These are phyloP conservation scores for Sorex araneus DNA, from an alignment of 2,113 vertebrate species.

Conservation along the genomic window DNA sequence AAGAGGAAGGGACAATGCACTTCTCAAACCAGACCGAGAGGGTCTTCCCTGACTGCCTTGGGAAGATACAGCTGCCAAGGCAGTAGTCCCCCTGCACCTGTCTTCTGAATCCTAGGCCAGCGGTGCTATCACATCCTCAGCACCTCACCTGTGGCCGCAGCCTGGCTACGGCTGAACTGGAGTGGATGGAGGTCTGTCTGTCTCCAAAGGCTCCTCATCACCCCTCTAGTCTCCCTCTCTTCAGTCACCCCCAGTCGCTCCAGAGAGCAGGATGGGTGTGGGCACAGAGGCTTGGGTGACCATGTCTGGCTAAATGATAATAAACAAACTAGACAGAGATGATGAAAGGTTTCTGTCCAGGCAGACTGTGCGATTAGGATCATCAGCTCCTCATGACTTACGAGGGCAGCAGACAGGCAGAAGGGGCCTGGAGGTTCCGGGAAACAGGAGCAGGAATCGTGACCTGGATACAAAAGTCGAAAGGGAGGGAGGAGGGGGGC, in stretches of 20 bases:
- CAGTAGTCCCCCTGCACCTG: rapidly evolving
- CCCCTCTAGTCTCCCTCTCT: too few species aligned
- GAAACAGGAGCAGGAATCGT: neutral
- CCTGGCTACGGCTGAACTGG: neutral
- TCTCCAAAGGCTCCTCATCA: neutral
- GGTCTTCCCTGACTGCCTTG: neutral
- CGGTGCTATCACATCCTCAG: neutral
- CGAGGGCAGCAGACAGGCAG: neutral
- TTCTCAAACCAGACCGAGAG: neutral
- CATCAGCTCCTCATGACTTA: neutral
- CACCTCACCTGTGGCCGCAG: neutral
- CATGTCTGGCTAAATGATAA: neutral
- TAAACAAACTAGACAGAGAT: neutral
- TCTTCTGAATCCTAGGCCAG: neutral
- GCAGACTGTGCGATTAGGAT: neutral
- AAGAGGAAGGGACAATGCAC: neutral
- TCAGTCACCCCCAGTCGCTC: neutral
- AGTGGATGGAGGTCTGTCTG: neutral
- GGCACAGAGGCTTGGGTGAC: neutral
- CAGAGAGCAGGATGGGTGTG: neutral
- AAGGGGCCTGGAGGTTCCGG: neutral
- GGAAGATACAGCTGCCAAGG: neutral
- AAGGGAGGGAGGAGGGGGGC: neutral
- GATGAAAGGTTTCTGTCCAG: neutral
- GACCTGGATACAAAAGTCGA: neutral